Conservation (phyloP, 2,797 vertebrate genomes). For the Spondyliosoma cantharus region DNA sequence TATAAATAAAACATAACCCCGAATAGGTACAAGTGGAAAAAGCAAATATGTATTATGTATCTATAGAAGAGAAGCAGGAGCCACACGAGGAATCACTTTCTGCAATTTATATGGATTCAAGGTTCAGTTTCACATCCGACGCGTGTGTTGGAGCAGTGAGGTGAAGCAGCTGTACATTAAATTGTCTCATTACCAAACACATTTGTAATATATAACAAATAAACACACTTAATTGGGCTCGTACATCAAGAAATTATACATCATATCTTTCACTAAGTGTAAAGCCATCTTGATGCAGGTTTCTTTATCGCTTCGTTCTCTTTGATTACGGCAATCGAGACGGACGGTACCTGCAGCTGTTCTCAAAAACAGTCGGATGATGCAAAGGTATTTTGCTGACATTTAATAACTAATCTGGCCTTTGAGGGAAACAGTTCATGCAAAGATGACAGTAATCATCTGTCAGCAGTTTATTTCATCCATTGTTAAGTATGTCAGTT, state of each 20-base stretch:
- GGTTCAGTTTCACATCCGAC: background rate
- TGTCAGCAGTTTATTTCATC: background rate
- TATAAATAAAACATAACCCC: slow-evolving; percentile 11
- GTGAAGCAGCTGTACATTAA: background rate
- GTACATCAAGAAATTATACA: background rate
- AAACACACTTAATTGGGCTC: background rate
- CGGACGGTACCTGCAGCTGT: background rate
- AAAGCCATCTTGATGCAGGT: background rate
- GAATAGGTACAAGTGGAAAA: background rate
- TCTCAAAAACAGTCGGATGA: background rate
- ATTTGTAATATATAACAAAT: background rate
- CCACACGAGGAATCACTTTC: background rate
- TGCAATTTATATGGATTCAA: background rate
- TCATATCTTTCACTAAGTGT: background rate
- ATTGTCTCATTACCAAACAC: background rate
- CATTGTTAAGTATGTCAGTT: background rate
- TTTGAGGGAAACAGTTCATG: background rate
- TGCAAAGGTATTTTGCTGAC: background rate
- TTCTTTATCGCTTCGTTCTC: background rate
- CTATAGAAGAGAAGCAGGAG: background rate
- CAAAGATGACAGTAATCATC: background rate
- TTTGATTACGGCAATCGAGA: background rate
- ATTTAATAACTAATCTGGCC: background rate
- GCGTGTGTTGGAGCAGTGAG: background rate
- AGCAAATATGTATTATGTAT: slow-evolving; percentile 12